phyloP scores from a whole-genome alignment of 2,797 vertebrate genomes.

The Kryptopterus vitreolus region DNA sequence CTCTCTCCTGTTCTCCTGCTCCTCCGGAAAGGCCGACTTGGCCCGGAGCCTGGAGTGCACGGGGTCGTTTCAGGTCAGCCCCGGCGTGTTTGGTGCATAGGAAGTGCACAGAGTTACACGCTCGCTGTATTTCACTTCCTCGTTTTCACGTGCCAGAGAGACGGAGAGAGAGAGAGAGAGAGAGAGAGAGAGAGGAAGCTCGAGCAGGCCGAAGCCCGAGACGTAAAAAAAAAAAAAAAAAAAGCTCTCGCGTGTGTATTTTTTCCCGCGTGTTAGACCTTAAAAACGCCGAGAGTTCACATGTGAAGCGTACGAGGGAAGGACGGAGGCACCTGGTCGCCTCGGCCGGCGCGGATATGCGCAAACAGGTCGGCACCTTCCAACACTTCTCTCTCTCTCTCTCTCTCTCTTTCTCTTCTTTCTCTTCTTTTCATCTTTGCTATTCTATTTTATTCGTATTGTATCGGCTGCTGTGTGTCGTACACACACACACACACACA shows the following conservation, averaged over 20 bases:
- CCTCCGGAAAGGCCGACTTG: conserved; percentile 50
- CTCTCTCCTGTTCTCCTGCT: conserved; percentile 33
- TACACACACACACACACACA: conserved; percentile 28
- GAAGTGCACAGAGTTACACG: conserved; percentile 50
- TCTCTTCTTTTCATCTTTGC: background rate
- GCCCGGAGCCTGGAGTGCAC: conserved; percentile 49
- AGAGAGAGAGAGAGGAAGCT: conserved; percentile 2
- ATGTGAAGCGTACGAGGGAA: conserved; percentile 38
- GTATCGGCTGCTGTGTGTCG: background rate
- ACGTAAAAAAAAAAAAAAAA: no score
- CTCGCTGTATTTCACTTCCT: conserved; percentile 55
- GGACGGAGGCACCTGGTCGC: conserved; percentile 2
- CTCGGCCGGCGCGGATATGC: conserved; percentile 36
- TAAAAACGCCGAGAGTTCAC: conserved; percentile 16
- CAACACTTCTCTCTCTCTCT: conserved; percentile 20
- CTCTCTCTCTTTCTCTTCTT: no score
- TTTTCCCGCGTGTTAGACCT: background rate
- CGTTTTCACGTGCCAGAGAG: conserved; percentile 51
- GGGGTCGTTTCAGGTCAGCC: conserved; percentile 55
- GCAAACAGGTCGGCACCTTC: conserved; percentile 51
- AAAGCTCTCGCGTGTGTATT: background rate
- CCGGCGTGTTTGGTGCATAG: conserved; percentile 52
- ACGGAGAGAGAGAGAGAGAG: conserved; percentile 25
- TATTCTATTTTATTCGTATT: background rate
- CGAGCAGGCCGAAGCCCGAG: background rate